Conservation (phyloP, 2,113 vertebrate species). For the Chaetodon trifascialis region DNA sequence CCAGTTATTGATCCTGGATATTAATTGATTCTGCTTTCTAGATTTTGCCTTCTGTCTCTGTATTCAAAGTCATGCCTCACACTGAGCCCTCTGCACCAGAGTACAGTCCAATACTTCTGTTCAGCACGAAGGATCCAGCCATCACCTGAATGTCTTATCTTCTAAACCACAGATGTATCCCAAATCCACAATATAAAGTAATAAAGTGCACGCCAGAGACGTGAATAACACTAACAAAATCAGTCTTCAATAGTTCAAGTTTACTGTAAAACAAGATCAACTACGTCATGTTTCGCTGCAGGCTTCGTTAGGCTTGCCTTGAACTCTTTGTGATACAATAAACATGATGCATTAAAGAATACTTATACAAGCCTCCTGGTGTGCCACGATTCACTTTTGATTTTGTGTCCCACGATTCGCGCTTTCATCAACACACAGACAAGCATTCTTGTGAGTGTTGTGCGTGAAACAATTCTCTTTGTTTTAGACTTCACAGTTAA, state of each 20-base stretch:
- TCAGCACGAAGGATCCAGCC: background rate
- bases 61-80: conserved; percentile 3
- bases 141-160: background rate
- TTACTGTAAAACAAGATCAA: background rate
- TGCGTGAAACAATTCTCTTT: background rate
- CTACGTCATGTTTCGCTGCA: background rate
- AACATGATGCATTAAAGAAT: background rate
- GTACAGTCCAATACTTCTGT: background rate
- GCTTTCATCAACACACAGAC: background rate
- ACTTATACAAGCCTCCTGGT: background rate
- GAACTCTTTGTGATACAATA: background rate
- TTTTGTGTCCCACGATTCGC: background rate
- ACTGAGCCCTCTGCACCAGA: background rate
- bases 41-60: background rate
- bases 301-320: background rate
- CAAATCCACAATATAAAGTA: background rate
- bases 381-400: background rate
- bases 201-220: background rate
- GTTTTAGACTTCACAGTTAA: background rate
- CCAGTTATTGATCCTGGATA: conserved; percentile 8
- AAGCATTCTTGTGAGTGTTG: background rate
- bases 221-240: background rate
- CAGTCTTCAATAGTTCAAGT: background rate
- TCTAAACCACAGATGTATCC: background rate
- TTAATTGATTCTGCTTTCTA: background rate